phyloP scores from a whole-genome alignment of 2,888 invertebrate genomes.

The Erpobdella octoculata region DNA sequence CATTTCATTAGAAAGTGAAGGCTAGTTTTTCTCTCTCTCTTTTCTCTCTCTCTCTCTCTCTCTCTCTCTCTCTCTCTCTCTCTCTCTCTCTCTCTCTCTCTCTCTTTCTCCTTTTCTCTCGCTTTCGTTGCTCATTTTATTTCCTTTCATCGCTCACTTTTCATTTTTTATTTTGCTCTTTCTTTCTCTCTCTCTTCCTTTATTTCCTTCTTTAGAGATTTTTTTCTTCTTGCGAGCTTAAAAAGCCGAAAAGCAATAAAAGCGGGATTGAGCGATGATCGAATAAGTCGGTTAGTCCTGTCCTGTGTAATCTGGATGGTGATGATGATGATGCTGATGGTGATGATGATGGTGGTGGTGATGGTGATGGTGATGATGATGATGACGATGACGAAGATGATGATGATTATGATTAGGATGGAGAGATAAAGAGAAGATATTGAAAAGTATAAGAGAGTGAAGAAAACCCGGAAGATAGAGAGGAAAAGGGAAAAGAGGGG shows the following conservation, averaged over 20 bases:
- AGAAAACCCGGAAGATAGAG: background rate
- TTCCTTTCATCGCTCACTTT: no score
- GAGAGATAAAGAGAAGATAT: background rate
- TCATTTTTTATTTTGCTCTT: no score
- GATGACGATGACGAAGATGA: constrained; percentile 12
- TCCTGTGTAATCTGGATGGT: background rate
- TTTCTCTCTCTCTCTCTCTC: no score
- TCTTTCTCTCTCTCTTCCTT: background rate
- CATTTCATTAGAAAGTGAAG: no score
- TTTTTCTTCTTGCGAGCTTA: background rate
- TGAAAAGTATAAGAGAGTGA: background rate
- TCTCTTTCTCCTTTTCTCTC: no score
- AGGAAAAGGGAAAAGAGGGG: background rate
- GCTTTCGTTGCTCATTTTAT: no score
- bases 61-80: no score
- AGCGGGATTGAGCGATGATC: no score
- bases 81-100: no score
- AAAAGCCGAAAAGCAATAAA: background rate
- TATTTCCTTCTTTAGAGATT: background rate
- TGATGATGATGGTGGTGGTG: constrained; percentile 17
- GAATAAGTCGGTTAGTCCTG: background rate
- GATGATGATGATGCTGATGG: constrained; percentile 16
- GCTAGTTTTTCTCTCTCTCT: no score
- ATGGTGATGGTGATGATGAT: constrained; percentile 14
- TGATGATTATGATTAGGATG: constrained; percentile 13